These are phyloP conservation scores for Chloromyia formosa DNA, from an alignment of 2,888 invertebrate species.

Conservation along the genomic window DNA sequence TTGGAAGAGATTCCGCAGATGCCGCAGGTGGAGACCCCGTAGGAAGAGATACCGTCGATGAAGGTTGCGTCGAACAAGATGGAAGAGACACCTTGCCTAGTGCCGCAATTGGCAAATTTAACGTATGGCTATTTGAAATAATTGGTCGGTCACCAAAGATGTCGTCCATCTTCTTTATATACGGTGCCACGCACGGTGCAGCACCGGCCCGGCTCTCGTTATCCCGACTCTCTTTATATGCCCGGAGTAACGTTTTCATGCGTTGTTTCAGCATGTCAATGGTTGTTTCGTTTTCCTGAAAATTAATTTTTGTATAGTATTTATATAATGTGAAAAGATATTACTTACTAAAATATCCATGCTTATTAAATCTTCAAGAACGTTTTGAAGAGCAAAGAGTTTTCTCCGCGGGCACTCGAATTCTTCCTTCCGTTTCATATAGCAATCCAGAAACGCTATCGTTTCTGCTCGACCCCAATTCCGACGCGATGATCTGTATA, in stretches of 20 bases:
- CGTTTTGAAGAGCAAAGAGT: neutral
- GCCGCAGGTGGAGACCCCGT: neutral
- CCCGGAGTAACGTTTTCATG: neutral
- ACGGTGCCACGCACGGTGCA: conserved; percentile 38
- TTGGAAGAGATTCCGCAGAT: neutral
- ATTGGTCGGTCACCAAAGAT: conserved; percentile 36
- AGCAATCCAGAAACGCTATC: neutral
- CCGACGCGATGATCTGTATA: neutral
- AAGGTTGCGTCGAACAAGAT: too few relatives aligned
- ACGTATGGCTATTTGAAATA: conserved; percentile 26
- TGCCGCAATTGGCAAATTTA: neutral
- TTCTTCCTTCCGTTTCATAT: neutral
- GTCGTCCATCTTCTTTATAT: conserved; percentile 29
- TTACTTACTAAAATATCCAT: conserved; percentile 8
- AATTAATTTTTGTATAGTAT: neutral
- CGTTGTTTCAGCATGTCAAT: neutral
- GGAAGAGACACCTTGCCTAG: too few relatives aligned
- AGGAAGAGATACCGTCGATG: too few relatives aligned
- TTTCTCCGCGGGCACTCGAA: neutral
- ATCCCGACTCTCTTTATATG: neutral
- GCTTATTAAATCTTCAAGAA: neutral
- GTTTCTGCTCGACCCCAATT: neutral
- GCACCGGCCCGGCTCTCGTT: conserved; percentile 31
- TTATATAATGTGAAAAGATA: neutral
- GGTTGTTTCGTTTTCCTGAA: neutral